These are phyloP conservation scores for Cerastoderma edule DNA, from an alignment of 2,888 invertebrate species.

Conservation along the genomic window DNA sequence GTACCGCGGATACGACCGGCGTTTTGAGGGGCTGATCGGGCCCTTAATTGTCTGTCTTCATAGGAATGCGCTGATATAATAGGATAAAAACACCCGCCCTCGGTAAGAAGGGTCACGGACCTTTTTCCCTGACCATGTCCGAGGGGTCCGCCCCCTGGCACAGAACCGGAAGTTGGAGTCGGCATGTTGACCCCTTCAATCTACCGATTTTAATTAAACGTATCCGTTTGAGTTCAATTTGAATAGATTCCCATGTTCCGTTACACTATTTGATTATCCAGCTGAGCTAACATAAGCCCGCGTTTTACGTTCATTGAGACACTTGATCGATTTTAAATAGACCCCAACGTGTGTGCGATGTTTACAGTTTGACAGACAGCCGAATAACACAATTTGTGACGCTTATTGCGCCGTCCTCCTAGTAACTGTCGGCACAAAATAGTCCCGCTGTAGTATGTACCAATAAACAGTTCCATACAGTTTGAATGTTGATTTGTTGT, in stretches of 20 bases:
- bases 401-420: constrained; percentile 58
- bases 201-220: neutral
- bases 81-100: constrained; percentile 74
- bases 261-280: constrained; percentile 31
- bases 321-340: constrained; percentile 47
- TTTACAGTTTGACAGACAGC: constrained; percentile 33
- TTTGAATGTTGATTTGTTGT: too few species aligned
- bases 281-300: constrained; percentile 12
- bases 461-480: too few species aligned
- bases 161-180: constrained; percentile 32
- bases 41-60: constrained; percentile 60
- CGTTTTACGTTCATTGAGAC: neutral
- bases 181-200: constrained; percentile 31
- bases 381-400: constrained; percentile 40
- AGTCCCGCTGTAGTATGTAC: constrained; percentile 21
- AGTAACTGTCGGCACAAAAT: constrained; percentile 50
- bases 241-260: constrained; percentile 36
- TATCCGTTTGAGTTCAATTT: neutral
- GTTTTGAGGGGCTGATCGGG: constrained; percentile 66
- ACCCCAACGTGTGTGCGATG: constrained; percentile 43
- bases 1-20: constrained; percentile 64
- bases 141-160: constrained; percentile 10
- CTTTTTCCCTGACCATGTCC: constrained; percentile 72
- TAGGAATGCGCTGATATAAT: constrained; percentile 72
- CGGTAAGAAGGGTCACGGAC: constrained; percentile 72